Evolutionary conservation across 2,888 invertebrate species (phyloP), one percentile per base, ranked within the genome.

Genomic region (Yponomeuta evonymella): DNA sequence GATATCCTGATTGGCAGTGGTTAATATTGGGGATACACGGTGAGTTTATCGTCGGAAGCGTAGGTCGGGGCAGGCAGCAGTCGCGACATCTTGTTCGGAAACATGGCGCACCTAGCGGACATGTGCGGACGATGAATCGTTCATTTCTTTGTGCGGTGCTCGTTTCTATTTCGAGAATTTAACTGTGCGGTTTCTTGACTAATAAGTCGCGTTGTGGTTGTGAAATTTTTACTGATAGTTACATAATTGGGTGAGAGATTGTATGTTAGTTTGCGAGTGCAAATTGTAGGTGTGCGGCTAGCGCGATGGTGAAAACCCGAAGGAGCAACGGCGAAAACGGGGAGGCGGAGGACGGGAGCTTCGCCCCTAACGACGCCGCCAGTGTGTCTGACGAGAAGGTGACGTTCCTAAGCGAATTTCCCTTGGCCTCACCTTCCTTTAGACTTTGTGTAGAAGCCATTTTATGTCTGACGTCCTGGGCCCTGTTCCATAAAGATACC

Each of bases 281-380:
- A 75, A 73, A 75, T 74, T 74, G 70, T 15, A 58, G 51, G 51
- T 72, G 33, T 70, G 11, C 36, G 11, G 33, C 9, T 48, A 81
- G 83, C 83, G 86, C 86, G 82, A 93, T 93, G 93, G 93, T 93
- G 88, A 93, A 92, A 91, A 93, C 92, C 83, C 90, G 93, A 79
- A 92, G 93, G 81, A 93, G 93, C 86, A 90, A 91, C 79, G 91
- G 91, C 82, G 92, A 91, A 29, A 90, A 90, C 78, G 92, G 91
- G 81, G 92, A 92, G 81, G 86, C 88, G 81, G 90, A 91, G 76
- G 92, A 92, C 79, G 88, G 85, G 79, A 89, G 88, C 87, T 87
- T 88, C 79, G 83, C 86, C 78, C 79, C 87, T 78, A 90, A 90
- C 88, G 90, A 89, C 82, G 87, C 84, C 80, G 89, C 87, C 82